phyloP scores from a whole-genome alignment of 2,888 invertebrate species.

The Meghimatium bilineatum region DNA sequence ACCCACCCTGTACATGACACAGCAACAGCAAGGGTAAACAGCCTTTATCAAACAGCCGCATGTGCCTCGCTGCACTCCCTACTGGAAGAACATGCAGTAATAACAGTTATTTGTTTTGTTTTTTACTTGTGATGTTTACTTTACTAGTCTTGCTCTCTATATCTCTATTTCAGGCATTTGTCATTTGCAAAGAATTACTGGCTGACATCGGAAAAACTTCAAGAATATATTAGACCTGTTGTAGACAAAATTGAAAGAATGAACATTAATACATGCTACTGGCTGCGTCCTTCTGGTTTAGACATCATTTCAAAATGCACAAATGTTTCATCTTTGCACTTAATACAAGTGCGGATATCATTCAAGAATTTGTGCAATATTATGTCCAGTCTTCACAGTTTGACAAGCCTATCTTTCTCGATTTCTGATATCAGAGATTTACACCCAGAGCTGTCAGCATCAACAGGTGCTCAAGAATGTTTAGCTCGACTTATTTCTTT shows the following conservation, averaged over 20 bases:
- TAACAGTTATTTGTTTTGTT: too few relatives aligned
- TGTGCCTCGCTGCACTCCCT: too few relatives aligned
- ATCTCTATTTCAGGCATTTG: constrained; percentile 60
- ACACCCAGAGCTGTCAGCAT: constrained; percentile 65
- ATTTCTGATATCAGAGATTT: constrained; percentile 69
- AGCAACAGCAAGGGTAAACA: too few relatives aligned
- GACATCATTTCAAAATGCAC: constrained; percentile 65
- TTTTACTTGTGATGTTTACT: background rate
- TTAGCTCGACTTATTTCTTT: constrained; percentile 64
- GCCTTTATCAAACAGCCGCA: too few relatives aligned
- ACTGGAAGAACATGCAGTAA: too few relatives aligned
- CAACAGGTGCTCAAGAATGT: constrained; percentile 61
- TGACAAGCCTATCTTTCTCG: constrained; percentile 68
- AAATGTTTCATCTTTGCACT: constrained; percentile 63
- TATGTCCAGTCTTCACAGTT: constrained; percentile 60
- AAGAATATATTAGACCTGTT: constrained; percentile 60
- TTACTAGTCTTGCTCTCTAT: background rate
- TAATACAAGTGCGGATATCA: constrained; percentile 70
- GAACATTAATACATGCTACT: constrained; percentile 72
- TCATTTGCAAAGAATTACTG: constrained; percentile 62
- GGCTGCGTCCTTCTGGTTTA: constrained; percentile 63
- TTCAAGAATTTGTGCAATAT: constrained; percentile 67
- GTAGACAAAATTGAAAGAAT: constrained; percentile 60
- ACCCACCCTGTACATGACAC: too few relatives aligned
- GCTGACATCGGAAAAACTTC: constrained; percentile 61